Evolutionary conservation across 2,797 vertebrate genomes (phyloP).

Genomic region (Urocyon cinereoargenteus): DNA sequence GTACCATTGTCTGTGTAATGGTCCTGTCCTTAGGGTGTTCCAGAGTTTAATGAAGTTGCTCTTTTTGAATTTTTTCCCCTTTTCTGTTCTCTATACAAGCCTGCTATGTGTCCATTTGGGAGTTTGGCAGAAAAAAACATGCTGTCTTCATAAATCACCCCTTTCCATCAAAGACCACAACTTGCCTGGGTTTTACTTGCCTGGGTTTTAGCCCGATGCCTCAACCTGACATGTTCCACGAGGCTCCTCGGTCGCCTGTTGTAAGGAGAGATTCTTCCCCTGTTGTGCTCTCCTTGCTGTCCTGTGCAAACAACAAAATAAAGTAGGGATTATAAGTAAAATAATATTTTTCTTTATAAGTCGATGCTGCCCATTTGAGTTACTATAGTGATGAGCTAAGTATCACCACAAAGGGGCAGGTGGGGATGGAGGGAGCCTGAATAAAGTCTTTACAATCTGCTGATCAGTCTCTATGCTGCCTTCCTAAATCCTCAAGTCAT

Average conservation of each 20-base stretch:
- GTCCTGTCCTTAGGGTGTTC: background rate
- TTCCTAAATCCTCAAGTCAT: background rate
- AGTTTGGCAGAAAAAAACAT: background rate
- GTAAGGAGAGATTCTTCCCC: fast-evolving
- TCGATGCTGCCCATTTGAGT: background rate
- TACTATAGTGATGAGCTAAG: background rate
- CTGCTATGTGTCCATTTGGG: background rate
- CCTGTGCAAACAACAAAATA: background rate
- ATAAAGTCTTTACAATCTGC: background rate
- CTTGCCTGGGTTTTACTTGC: background rate
- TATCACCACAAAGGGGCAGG: background rate
- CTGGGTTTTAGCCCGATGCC: background rate
- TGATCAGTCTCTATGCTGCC: background rate
- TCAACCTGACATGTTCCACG: background rate
- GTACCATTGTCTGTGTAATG: background rate
- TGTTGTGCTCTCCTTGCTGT: fast-evolving
- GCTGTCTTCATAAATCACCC: background rate
- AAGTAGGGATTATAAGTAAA: background rate
- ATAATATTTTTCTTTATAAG: background rate
- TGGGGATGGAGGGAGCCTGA: background rate
- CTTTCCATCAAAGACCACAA: background rate
- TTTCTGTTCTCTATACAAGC: background rate
- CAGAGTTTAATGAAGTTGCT: background rate
- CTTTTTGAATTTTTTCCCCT: background rate
- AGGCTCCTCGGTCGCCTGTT: background rate